Conservation (phyloP, 2,888 invertebrate species). For the Andrena minutula region DNA sequence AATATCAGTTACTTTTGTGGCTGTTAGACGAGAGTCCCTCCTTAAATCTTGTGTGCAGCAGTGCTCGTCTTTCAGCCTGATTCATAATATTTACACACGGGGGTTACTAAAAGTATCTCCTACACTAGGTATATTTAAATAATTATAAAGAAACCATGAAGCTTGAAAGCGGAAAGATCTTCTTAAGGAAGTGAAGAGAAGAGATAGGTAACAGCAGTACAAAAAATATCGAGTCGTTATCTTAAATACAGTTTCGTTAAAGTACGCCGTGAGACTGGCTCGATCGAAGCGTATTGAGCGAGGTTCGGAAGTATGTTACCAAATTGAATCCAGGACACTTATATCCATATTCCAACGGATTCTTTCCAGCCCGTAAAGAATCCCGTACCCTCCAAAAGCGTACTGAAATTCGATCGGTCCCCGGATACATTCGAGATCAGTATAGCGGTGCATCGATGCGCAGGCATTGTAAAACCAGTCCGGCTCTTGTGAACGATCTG, state of each 20-base stretch:
- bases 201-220: not conserved
- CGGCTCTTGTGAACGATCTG: constrained; percentile 16
- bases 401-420: constrained; percentile 33
- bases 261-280: constrained; percentile 5
- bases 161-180: too few species aligned
- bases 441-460: constrained; percentile 37
- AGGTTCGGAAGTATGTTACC: constrained; percentile 38
- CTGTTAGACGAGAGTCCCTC: too few species aligned
- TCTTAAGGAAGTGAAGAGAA: too few species aligned
- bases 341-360: constrained; percentile 44
- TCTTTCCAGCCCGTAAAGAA: constrained; percentile 34
- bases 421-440: constrained; percentile 43
- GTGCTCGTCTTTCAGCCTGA: too few species aligned
- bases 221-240: not conserved
- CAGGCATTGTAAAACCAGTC: constrained; percentile 30
- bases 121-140: too few species aligned
- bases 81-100: too few species aligned
- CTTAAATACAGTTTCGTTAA: constrained; percentile 25
- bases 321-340: constrained; percentile 61
- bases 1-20: too few species aligned
- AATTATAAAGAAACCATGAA: too few species aligned
- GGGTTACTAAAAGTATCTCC: too few species aligned
- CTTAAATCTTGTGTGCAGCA: too few species aligned
- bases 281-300: constrained; percentile 27
- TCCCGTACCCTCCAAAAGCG: constrained; percentile 33